Percentiles rank a stretch among this genome's conserved stretches.
phyloP scores from a whole-genome alignment of 2,113 vertebrate genomes.

The Morone saxatilis region DNA sequence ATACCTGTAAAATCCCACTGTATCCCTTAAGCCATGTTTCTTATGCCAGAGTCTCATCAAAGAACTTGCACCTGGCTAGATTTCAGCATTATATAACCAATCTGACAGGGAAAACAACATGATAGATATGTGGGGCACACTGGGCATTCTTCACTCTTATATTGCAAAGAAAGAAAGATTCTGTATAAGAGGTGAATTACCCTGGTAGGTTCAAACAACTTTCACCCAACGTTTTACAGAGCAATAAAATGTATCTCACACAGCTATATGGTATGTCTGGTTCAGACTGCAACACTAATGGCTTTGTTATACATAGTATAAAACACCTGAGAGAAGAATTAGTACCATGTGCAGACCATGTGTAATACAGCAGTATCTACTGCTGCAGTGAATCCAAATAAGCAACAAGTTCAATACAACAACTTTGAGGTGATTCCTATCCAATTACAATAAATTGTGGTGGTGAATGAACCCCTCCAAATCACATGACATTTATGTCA shows the following conservation, averaged over 20 bases:
- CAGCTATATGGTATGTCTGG: constrained; percentile 27
- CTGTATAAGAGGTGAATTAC: neutral
- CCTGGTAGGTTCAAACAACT: constrained; percentile 15
- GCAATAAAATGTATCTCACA: constrained; percentile 54
- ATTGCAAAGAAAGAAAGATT: neutral
- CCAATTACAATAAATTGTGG: neutral
- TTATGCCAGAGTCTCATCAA: constrained; percentile 50
- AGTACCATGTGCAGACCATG: constrained; percentile 65
- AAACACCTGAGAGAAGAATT: constrained; percentile 56
- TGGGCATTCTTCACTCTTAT: neutral
- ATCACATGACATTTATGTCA: neutral
- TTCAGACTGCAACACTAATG: constrained; percentile 31
- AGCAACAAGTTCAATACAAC: neutral
- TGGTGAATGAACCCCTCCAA: neutral
- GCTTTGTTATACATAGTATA: constrained; percentile 19
- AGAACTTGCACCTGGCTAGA: constrained; percentile 52
- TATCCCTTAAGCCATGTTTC: constrained; percentile 28
- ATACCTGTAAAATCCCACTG: constrained; percentile 44
- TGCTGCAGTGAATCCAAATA: constrained; percentile 22
- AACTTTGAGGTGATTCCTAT: neutral
- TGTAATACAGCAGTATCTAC: constrained; percentile 40
- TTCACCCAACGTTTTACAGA: constrained; percentile 40
- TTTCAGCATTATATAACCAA: constrained; percentile 45
- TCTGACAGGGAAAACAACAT: constrained; percentile 27
- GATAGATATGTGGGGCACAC: constrained; percentile 12